phyloP scores from a whole-genome alignment of 2,797 vertebrate species.

The Heterohyrax brucei region DNA sequence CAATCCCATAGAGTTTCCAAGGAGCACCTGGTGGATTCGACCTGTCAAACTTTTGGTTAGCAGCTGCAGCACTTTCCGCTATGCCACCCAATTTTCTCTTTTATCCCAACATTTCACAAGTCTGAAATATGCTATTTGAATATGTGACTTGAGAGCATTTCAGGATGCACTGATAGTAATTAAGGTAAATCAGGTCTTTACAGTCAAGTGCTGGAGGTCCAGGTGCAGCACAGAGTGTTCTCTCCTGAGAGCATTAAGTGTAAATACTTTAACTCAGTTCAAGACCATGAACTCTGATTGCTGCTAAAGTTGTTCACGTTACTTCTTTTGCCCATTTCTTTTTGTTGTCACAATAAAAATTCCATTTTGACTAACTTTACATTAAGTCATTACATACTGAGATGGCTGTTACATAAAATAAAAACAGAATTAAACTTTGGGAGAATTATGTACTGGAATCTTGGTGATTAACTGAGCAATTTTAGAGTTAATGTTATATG shows the following conservation, averaged over 20 bases:
- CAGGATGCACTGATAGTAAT: background rate
- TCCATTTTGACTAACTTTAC: constrained; percentile 33
- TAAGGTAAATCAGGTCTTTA: background rate
- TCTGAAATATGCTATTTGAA: background rate
- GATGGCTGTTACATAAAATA: background rate
- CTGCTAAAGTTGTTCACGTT: background rate
- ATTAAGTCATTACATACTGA: background rate
- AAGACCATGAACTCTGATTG: background rate
- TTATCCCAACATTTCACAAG: background rate
- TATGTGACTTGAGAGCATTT: background rate
- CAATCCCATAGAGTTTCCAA: no score
- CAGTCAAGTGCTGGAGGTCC: background rate
- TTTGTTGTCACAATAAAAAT: constrained; percentile 29
- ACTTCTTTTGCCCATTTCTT: background rate
- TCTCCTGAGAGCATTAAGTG: background rate
- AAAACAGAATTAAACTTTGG: constrained; percentile 34
- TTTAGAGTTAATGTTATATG: background rate
- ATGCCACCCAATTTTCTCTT: background rate
- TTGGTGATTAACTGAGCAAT: constrained; percentile 20
- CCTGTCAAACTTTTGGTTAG: no score
- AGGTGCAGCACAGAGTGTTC: background rate
- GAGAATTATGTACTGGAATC: constrained; percentile 30
- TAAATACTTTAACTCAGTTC: background rate
- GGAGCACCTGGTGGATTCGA: no score
- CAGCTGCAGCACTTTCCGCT: no score